phyloP scores from a whole-genome alignment of 2,888 invertebrate species.

The Caenorhabditis wallacei region DNA sequence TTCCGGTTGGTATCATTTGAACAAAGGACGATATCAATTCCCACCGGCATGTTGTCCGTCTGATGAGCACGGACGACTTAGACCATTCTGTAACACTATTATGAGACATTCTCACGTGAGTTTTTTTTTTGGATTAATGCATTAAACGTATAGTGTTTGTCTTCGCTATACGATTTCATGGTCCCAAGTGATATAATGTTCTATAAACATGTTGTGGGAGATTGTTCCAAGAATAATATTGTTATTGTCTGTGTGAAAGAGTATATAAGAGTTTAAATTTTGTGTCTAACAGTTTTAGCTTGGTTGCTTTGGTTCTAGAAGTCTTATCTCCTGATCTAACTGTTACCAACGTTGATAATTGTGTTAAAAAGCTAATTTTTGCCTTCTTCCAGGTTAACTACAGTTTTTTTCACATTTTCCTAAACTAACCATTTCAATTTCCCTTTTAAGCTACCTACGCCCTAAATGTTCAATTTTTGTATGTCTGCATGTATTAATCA shows the following conservation, averaged over 20 bases:
- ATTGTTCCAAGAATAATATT: neutral
- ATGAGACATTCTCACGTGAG: slow-evolving; percentile 79
- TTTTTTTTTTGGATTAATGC: slow-evolving; percentile 15
- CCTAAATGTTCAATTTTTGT: no score
- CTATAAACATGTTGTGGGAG: neutral
- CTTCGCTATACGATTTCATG: slow-evolving; percentile 2
- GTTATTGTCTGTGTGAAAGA: neutral
- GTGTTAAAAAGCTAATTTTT: no score
- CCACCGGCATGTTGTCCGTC: slow-evolving; percentile 82
- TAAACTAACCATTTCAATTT: no score
- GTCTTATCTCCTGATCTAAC: no score
- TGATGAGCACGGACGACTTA: slow-evolving; percentile 75
- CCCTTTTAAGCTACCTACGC: no score
- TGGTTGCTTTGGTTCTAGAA: neutral
- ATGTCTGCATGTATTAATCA: neutral
- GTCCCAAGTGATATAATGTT: neutral
- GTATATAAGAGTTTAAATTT: neutral
- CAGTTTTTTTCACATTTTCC: no score
- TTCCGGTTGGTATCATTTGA: slow-evolving; percentile 79
- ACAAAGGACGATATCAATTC: slow-evolving; percentile 74
- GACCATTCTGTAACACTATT: slow-evolving; percentile 77
- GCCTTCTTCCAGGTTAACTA: no score
- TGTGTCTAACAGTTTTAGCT: neutral
- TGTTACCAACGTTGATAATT: no score
- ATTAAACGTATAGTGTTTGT: neutral